Percentiles rank a stretch among this genome's conserved stretches.
Conservation (phyloP, 2,888 invertebrate species). For the Scaptomyza caliginosa region DNA sequence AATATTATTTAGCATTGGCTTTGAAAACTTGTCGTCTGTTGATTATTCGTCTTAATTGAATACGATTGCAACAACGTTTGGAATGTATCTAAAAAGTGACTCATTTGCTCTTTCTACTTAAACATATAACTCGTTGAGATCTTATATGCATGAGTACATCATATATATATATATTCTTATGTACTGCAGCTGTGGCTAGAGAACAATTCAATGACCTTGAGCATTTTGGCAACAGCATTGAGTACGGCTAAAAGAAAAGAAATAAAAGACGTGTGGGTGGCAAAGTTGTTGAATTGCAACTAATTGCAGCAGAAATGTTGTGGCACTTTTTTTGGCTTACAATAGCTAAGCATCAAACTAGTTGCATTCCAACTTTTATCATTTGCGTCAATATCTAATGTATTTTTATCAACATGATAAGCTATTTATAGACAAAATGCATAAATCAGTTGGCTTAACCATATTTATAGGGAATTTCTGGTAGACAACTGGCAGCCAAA, state of each 20-base stretch:
- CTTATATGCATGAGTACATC: constrained; percentile 14
- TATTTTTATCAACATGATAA: constrained; percentile 43
- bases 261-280: not conserved
- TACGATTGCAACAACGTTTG: constrained; percentile 40
- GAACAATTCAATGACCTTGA: constrained; percentile 41
- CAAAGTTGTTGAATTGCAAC: constrained; percentile 20
- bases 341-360: too few relatives aligned
- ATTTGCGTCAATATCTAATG: constrained; percentile 1
- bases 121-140: not conserved
- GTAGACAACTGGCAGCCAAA: constrained; percentile 48
- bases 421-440: constrained; percentile 32
- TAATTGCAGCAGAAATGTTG: constrained; percentile 17
- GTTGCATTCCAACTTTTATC: constrained; percentile 12
- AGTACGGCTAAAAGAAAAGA: constrained; percentile 1
- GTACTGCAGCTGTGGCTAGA: constrained; percentile 1
- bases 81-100: constrained; percentile 38
- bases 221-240: constrained; percentile 41
- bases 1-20: constrained; percentile 33
- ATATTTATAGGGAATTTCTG: constrained; percentile 1
- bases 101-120: constrained; percentile 21
- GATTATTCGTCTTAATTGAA: constrained; percentile 33
- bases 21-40: constrained; percentile 19
- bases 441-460: constrained; percentile 16
- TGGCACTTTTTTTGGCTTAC: too few relatives aligned
- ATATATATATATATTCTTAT: not conserved